Evolutionary conservation across 2,888 invertebrate genomes (phyloP), one percentile per base, ranked within the genome.

Genomic region (Eupithecia dodoneata): DNA sequence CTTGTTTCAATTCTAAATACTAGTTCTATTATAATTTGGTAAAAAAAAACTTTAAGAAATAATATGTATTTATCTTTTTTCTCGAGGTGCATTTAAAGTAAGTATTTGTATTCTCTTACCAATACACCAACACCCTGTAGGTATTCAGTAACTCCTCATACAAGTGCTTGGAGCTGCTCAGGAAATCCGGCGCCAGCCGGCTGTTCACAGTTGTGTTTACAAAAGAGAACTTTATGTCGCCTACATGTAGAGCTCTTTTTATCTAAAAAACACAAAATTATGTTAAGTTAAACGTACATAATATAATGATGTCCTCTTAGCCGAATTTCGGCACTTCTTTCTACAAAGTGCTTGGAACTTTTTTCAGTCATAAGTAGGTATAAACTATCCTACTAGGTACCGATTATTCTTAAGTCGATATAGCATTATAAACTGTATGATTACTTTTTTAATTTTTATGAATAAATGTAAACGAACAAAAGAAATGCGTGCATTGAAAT

Each of bases 231-330:
- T 83, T 74, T 0, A 92, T 89, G 65, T 90, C 89, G 0, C 94
- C 94, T 0, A 94, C 94, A 75, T 95, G 94, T 4, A 95, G 76
- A 0, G 94, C 94, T 13, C 83, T 85, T 82, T 90, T 92, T 0
- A 93, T 45, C 70, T 70, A 18, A 63, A 63, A 18, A 30, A 63
- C 10, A 30, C 3, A 10, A 18, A 63, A 30, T 12, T 30, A 30
- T 4, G 10, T 10, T 18, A 30, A 30, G 0, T 63, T 63, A 63
- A 30, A 30, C 30, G 10, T 63, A 3, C 18, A 59, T 7, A 9
- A n/a, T 59, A 59, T 59, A 18, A n/a, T 55, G n/a, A 55, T 55
- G 55, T 55, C 13, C 4, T n/a, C 7, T 12, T 55, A n/a, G 15
- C 15, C n/a, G 15, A n/a, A 55, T 55, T 52, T 52, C 15, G 5